Evolutionary conservation across 2,113 vertebrate species (phyloP), one percentile per base, ranked within the genome.

Genomic region (Panurus biarmicus): DNA sequence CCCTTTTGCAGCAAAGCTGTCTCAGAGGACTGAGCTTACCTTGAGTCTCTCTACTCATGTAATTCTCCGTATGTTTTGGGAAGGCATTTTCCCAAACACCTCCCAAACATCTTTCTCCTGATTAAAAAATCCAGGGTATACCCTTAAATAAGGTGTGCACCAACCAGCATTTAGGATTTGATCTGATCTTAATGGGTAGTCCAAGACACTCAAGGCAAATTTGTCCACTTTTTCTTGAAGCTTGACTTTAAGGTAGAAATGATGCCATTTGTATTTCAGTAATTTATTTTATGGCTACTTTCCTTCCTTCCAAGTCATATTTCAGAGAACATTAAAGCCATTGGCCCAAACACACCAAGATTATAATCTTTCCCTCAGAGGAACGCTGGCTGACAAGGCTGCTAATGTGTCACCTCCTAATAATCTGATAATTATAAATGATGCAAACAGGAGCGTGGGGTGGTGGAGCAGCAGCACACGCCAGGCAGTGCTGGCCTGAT

Each of bases 351-450:
- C 4, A 45, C 47, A 62, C 44, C 14, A 78, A 81, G 83, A 67
- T 76, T 93, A 10, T 74, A 91, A 80, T 94, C 85, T 82, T 81
- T 70, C 51, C 89, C 62, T 90, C 71, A 72, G 93, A 97, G 94
- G 94, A 96, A 75, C 0, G 0, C 69, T 70, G 85, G 75, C 96
- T 96, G 95, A 89, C 93, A 88, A 29, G 77, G 87, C 73, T 94
- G 83, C 94, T 91, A 92, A 93, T 88, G 87, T 88, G 93, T 95
- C 92, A 92, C 93, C 91, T 97, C 92, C 91, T 96, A 95, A 96
- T 97, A 95, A 94, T 90, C 93, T 87, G 90, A 87, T 97, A 96
- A 97, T 98, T 97, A 93, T 91, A 97, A 96, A 90, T 90, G 94
- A 97, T 96, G 95, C 25, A 53, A 94, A 95, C 78, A 90, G 25